Base-by-base conservation (phyloP, 2,888 invertebrate genomes). In the Clivina fossor region DNA sequence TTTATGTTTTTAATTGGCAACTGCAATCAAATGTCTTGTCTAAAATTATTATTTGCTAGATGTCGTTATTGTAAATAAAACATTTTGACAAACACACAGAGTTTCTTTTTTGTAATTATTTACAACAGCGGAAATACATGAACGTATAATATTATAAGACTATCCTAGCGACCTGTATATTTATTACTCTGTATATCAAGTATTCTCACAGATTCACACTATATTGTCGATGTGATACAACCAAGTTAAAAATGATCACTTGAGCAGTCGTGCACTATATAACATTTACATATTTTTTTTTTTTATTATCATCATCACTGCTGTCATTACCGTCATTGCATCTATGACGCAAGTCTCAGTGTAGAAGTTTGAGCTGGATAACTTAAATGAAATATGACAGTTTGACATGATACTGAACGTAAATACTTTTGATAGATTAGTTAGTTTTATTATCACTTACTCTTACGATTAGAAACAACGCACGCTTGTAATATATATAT, bases 201-300 rank as follows among this genome's bases (percentile, higher is more conserved):
- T 41, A 43, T 51, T 53, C 26, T 53, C 44, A 35, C 53, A 53
- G 35, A 53, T 24, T 53, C 44, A 44, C 37, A 53, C 53, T 53
- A 53, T 53, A 53, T 53, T 53, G 53, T 53, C 53, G 53, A 53
- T 53, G 37, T 44, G 35, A 53, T 44, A 43, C 43, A 53, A 53
- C 53, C 53, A 53, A 53, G 53, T 53, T 44, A 53, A 53, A 47
- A 38, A 40, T 38, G 15, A 49, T 49, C 43, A 53, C 44, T 53
- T 53, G 53, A 53, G 53, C 53, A 53, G 53, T 28, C 35, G 53
- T 41, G 50, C 37, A 43, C 53, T 53, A 44, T 26, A 43, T 4
- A 24, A 35, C 33, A 33, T 22, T 11, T 30, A 41, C 30, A 13
- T 50, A 30, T 20, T 33, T 47, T 37, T 4, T 24, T 24, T 38